Evolutionary conservation across 2,888 invertebrate species (phyloP).

Genomic region (Amorpha juglandis): DNA sequence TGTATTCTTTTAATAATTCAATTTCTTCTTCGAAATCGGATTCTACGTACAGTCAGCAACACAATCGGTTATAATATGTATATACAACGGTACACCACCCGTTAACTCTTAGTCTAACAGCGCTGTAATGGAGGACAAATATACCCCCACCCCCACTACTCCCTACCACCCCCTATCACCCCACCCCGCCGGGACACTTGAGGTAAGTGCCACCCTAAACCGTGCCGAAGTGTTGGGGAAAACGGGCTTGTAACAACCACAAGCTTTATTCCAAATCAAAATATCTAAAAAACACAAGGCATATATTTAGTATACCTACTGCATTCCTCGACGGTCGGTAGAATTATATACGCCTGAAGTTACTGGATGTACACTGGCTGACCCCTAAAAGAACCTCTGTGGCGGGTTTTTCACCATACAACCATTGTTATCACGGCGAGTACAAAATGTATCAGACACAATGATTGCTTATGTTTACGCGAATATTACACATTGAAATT

Average conservation of each 20-base stretch:
- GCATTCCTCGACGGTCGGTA: no score
- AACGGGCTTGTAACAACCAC: not conserved
- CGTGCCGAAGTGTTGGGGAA: constrained; percentile 29
- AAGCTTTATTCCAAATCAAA: no score
- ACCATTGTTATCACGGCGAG: no score
- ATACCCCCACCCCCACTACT: constrained; percentile 37
- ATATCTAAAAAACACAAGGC: not conserved
- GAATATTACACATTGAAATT: no score
- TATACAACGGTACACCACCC: constrained; percentile 4
- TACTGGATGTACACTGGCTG: no score
- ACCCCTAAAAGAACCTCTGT: no score
- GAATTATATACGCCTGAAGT: no score
- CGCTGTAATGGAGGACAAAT: constrained; percentile 55
- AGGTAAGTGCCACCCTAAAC: constrained; percentile 45
- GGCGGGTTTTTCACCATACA: no score
- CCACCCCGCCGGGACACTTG: constrained; percentile 28
- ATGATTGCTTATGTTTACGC: no score
- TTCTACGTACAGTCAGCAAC: not conserved
- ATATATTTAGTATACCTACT: no score
- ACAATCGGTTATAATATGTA: not conserved
- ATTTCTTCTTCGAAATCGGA: not conserved
- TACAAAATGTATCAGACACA: no score
- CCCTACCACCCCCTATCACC: constrained; percentile 27
- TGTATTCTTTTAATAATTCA: no score
- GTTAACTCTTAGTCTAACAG: constrained; percentile 45